Percentiles rank a stretch among this genome's conserved stretches.
phyloP scores from a whole-genome alignment of 2,797 vertebrate species.

The Labroides dimidiatus region DNA sequence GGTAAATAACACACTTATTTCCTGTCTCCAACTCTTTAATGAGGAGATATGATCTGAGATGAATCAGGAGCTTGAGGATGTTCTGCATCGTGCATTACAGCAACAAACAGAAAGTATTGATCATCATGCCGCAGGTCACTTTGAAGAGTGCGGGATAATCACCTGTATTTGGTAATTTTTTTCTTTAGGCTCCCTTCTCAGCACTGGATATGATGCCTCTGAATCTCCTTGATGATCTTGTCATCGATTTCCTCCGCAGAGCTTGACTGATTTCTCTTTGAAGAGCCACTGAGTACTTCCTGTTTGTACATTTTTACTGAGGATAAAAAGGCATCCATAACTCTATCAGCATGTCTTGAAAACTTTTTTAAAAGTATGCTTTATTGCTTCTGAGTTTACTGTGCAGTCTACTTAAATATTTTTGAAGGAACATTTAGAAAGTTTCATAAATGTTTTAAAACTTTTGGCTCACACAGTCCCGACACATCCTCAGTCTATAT shows the following conservation, averaged over 20 bases:
- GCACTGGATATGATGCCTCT: conserved; percentile 58
- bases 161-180: conserved; percentile 66
- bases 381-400: background rate
- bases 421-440: conserved; percentile 2
- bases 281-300: conserved; percentile 68
- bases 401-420: background rate
- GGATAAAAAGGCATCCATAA: conserved; percentile 50
- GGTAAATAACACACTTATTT: conserved; percentile 16
- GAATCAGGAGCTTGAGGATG: conserved; percentile 61
- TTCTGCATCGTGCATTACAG: conserved; percentile 63
- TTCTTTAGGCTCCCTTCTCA: conserved; percentile 64
- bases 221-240: conserved; percentile 72
- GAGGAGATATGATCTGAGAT: conserved; percentile 45
- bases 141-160: conserved; percentile 68
- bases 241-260: conserved; percentile 71
- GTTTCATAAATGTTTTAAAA: conserved; percentile 26
- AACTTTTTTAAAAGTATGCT: background rate
- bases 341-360: conserved; percentile 6
- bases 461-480: background rate
- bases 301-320: conserved; percentile 46
- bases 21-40: conserved; percentile 48
- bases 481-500: conserved; percentile 17
- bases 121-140: conserved; percentile 57
- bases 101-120: conserved; percentile 68
- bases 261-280: conserved; percentile 67